Evolutionary conservation across 2,113 vertebrate species (phyloP), one percentile per base, ranked within the genome.

Genomic region (Prochilodus magdalenae): DNA sequence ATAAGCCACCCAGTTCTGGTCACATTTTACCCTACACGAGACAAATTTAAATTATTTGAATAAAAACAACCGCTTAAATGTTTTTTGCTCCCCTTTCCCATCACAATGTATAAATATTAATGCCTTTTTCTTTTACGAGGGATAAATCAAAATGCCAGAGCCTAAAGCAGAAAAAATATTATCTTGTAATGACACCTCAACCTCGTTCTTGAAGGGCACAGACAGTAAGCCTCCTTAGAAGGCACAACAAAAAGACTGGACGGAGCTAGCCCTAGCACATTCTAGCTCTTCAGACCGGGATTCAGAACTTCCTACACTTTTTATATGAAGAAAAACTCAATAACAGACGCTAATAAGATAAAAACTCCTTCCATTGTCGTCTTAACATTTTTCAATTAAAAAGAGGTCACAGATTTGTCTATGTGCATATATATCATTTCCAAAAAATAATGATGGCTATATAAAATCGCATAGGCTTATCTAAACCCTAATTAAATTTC

Each of bases 1-100:
- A 91, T 85, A 87, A 71, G 40, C 47, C 77, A 60, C 78, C 90
- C 76, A 84, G 85, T 88, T 86, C 87, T 89, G 87, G 88, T 87
- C 91, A 89, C 83, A 90, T 91, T 83, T 76, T 75, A 88, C 87
- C 84, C 80, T 30, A 74, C 86, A 82, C 79, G 63, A 89, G 84
- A 87, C 88, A 90, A 75, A 89, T 92, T 87, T 87, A 86, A 90
- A 88, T 83, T 73, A 88, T 90, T 79, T 88, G 83, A 90, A 91
- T 91, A 87, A 91, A 87, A 91, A 87, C 86, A 88, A 87, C 85
- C 51, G 76, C 84, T 89, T 77, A 80, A 73, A 77, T 86, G 87
- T 86, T 8, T 70, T 18, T 83, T 88, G 87, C 85, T 75, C 51
- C 5, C 40, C 40, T 70, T n/a, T 77, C 65, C 79, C 73, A 67